Percentiles rank a stretch among this genome's conserved stretches.
Evolutionary conservation across 2,888 invertebrate genomes (phyloP).

Genomic region (Dicranocentrus wangi): DNA sequence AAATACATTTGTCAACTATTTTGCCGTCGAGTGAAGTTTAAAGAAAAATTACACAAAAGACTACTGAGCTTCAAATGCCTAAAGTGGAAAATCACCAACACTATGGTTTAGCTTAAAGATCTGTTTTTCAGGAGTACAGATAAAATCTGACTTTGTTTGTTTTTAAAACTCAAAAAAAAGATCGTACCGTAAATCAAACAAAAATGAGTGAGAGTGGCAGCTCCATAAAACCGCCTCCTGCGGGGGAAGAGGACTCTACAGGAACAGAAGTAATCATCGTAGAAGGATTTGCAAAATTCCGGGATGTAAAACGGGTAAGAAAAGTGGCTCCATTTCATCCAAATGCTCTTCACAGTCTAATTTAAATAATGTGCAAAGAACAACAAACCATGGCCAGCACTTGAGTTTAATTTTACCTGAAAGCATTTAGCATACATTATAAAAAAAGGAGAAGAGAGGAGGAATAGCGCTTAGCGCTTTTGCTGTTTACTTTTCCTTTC

Average conservation of each 20-base stretch:
- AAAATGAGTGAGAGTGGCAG: constrained; percentile 59
- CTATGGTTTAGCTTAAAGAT: no score
- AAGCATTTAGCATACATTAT: constrained; percentile 7
- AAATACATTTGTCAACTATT: no score
- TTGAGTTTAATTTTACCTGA: constrained; percentile 22
- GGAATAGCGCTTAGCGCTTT: no score
- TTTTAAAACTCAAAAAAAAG: no score
- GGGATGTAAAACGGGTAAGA: constrained; percentile 71
- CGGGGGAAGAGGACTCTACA: constrained; percentile 52
- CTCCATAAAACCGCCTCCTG: constrained; percentile 28
- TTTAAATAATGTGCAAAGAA: not conserved
- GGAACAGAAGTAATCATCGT: constrained; percentile 69
- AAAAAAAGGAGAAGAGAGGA: not conserved
- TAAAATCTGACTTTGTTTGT: no score
- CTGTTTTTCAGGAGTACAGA: no score
- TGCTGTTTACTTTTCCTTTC: not conserved
- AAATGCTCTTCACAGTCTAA: not conserved
- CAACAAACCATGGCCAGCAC: not conserved
- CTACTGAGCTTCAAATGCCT: no score
- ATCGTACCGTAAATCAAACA: constrained; percentile 17
- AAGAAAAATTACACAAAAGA: no score
- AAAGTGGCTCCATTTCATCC: not conserved
- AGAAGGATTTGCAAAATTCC: constrained; percentile 69
- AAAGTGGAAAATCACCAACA: no score
- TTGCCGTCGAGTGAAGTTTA: no score